Evolutionary conservation across 2,797 vertebrate species (phyloP).

Genomic region (Simalia tracyae): DNA sequence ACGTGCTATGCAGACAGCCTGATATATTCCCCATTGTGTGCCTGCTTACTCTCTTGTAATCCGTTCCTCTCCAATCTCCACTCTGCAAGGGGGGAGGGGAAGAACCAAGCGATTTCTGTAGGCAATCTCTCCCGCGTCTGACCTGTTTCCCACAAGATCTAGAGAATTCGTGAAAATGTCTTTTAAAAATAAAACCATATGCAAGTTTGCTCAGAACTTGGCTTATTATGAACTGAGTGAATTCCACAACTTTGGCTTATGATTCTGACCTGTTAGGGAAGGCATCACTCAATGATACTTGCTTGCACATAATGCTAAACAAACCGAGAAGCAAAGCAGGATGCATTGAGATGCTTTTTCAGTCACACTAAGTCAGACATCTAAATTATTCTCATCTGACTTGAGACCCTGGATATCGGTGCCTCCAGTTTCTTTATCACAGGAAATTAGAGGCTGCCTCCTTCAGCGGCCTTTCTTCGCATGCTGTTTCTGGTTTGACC

Average conservation of each 20-base stretch:
- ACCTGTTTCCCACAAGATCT: not conserved
- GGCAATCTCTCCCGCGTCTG: not conserved
- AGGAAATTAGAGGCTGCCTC: not conserved
- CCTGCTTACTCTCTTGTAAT: not conserved
- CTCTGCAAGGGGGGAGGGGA: accelerated
- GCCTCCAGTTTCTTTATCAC: not conserved
- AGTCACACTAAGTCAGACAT: not conserved
- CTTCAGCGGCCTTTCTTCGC: not conserved
- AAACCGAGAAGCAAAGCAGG: not conserved
- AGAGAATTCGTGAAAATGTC: not conserved
- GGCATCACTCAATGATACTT: not conserved
- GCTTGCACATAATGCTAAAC: not conserved
- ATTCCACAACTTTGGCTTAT: not conserved
- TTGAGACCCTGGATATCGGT: not conserved
- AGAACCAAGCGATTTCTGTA: not conserved
- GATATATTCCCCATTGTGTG: not conserved
- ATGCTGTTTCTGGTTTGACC: not conserved
- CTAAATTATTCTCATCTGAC: not conserved
- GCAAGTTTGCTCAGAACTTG: not conserved
- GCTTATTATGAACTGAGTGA: not conserved
- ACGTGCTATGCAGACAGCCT: not conserved
- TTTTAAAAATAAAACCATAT: not conserved
- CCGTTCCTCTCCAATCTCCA: not conserved
- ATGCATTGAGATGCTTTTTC: not conserved
- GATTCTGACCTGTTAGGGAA: not conserved